Evolutionary conservation across 2,888 invertebrate genomes (phyloP).

Genomic region (Protophormia terraenovae): DNA sequence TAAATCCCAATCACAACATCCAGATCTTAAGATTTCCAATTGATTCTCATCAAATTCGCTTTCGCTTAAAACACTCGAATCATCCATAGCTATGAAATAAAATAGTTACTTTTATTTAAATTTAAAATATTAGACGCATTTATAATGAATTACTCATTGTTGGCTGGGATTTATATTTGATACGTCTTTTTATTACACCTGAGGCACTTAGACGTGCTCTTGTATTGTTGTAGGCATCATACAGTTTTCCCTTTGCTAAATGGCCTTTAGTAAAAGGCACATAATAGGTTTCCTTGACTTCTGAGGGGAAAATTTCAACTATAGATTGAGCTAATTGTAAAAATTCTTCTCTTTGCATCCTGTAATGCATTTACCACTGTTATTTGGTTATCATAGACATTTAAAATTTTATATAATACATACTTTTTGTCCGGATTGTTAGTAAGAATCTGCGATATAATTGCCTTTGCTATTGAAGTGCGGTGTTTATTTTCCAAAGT

Average conservation of each 20-base stretch:
- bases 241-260: constrained; percentile 55
- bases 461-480: constrained; percentile 47
- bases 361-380: neutral
- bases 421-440: constrained; percentile 37
- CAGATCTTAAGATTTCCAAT: constrained; percentile 40
- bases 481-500: constrained; percentile 52
- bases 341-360: constrained; percentile 49
- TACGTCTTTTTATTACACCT: constrained; percentile 43
- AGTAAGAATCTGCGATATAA: constrained; percentile 38
- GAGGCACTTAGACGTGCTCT: constrained; percentile 37
- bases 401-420: neutral
- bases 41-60: constrained; percentile 27
- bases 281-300: constrained; percentile 58
- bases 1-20: constrained; percentile 32
- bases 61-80: constrained; percentile 2
- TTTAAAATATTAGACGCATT: neutral
- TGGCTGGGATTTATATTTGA: neutral
- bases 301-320: constrained; percentile 34
- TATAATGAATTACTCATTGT: constrained; percentile 10
- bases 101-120: neutral
- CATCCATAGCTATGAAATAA: neutral
- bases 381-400: neutral
- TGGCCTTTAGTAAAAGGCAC: constrained; percentile 52
- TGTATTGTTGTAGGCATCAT: constrained; percentile 57
- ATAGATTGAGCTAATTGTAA: constrained; percentile 43